Evolutionary conservation across 2,888 invertebrate genomes (phyloP).

Genomic region (Incurvaria masculella): DNA sequence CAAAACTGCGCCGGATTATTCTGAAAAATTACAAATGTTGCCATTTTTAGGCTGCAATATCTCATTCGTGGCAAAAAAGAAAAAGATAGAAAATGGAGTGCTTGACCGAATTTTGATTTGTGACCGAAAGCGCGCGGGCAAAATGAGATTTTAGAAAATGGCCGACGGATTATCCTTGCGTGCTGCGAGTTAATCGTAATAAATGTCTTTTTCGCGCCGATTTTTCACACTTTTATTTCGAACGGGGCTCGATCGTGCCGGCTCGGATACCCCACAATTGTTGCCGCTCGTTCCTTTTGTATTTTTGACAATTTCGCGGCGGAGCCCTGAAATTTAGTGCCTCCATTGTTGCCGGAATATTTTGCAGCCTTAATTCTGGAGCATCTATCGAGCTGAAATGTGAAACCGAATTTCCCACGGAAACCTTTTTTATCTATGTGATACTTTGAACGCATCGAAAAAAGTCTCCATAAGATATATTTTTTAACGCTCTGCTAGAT

Average conservation of each 20-base stretch:
- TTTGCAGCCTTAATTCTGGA: background rate
- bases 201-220: background rate
- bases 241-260: background rate
- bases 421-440: no score
- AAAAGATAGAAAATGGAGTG: no score
- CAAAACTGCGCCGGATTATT: no score
- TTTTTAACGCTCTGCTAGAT: no score
- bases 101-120: no score
- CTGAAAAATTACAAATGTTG: no score
- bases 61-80: no score
- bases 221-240: background rate
- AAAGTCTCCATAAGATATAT: no score
- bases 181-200: background rate
- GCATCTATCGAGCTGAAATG: no score
- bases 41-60: no score
- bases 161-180: background rate
- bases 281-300: background rate
- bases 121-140: background rate
- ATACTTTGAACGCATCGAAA: no score
- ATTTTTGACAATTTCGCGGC: background rate
- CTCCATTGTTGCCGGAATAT: background rate
- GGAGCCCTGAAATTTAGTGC: background rate
- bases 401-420: no score
- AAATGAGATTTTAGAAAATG: background rate
- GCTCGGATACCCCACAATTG: background rate